These are phyloP conservation scores for Pseudorasbora parva DNA, from an alignment of 2,113 vertebrate genomes.

Conservation along the genomic window DNA sequence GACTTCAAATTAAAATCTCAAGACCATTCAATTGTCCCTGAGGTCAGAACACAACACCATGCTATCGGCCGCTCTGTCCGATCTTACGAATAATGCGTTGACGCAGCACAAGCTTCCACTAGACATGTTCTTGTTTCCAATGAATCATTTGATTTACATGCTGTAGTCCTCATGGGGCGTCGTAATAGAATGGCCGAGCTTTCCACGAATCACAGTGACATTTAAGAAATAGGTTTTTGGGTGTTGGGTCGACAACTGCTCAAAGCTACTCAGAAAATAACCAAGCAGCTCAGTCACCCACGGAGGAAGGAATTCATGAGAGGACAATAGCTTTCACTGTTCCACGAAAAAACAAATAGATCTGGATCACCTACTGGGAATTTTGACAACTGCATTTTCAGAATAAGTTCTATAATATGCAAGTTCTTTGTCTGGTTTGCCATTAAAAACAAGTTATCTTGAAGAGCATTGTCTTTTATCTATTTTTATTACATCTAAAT, in stretches of 20 bases:
- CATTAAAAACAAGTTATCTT: not conserved
- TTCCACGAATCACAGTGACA: constrained; percentile 10
- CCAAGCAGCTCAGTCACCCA: constrained; percentile 12
- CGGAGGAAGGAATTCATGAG: constrained; percentile 36
- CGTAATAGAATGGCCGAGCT: not conserved
- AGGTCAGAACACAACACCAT: constrained; percentile 11
- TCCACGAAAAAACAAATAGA: constrained; percentile 42
- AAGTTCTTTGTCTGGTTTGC: not conserved
- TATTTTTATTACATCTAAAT: not conserved
- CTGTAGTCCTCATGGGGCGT: not conserved
- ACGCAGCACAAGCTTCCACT: not conserved
- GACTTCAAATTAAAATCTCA: too few species aligned
- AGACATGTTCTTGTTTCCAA: constrained; percentile 6
- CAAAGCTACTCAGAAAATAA: constrained; percentile 21
- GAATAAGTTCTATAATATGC: not conserved
- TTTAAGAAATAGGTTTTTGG: constrained; percentile 44
- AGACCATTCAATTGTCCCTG: not conserved
- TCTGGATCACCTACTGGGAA: constrained; percentile 28
- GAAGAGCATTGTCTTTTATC: too few species aligned
- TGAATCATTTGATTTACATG: constrained; percentile 24
- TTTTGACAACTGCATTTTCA: not conserved
- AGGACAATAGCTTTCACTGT: constrained; percentile 43
- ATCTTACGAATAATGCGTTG: not conserved
- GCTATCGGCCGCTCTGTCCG: not conserved
- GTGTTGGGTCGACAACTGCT: constrained; percentile 9